Evolutionary conservation across 1,140 invertebrate species (phyloP), one percentile per base, ranked within the genome.

Genomic region (Drosophila carrolli): DNA sequence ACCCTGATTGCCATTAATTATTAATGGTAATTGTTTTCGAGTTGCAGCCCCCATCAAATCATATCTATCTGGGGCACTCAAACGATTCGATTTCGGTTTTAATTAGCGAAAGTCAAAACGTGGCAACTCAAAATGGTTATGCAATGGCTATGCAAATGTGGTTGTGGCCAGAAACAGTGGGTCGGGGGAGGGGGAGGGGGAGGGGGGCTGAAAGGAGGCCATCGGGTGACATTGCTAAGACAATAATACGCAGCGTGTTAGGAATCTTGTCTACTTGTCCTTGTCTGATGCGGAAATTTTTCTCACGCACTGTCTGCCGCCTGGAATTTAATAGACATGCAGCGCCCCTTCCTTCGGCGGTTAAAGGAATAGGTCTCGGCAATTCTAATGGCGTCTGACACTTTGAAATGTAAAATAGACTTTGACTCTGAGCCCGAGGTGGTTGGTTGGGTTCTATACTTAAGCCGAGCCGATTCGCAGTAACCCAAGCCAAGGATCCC

Each of bases 341-440:
- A 19, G 44, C 16, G 2, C 1, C 14, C 19, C 3, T 5, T 1
- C 10, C 5, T 16, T 16, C 16, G 16, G 16, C 16, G 16, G 16
- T 16, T 16, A 32, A 46, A 38, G 23, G 9, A 46, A 46, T 13
- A 29, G 35, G 55, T 53, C 66, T n/a, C 43, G 43, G 4, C 38
- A 50, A 38, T 75, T 57, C 72, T 56, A 75, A 75, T 75, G 71
- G 35, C 53, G 53, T 57, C 60, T 73, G 68, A 73, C 70, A 73
- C 70, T 73, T 73, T 73, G 70, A 73, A 73, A 73, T 73, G 70
- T 54, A 73, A 73, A 73, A 73, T 73, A 73, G 70, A 73, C 70
- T 73, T 73, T 73, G 70, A 54, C 70, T 61, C n/a, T 41, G 65
- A 35, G 65, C 51, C 44, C 35, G 51, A 37, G 63, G 48, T 38